Base-by-base conservation (phyloP, 2,797 vertebrate species). In the Macroramphosus scolopax region DNA sequence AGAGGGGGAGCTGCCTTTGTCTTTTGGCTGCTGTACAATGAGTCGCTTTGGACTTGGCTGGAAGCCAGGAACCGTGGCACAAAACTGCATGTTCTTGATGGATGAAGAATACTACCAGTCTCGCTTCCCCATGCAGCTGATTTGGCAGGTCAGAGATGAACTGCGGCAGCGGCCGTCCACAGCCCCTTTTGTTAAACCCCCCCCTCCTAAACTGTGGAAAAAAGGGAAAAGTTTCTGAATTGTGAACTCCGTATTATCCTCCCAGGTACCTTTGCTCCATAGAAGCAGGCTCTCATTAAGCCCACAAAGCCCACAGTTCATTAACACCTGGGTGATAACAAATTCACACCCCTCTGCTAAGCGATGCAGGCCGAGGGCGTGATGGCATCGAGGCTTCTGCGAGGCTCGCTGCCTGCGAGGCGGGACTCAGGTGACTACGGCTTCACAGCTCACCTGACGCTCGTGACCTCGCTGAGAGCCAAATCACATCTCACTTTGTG, bases 281-380 rank as follows among this genome's bases (percentile, higher is more conserved):
- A 39, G 70, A 71, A 38, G 71, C 58, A 10, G 22, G 1, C 72
- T 68, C 72, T 86, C 76, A 79, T 85, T 85, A 82, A 68, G 66
- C 49, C 71, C 53, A 48, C 64, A 66, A 71, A 80, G 72, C 75
- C 68, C 58, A 68, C 75, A 72, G 67, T 88, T 89, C 84, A 88
- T 90, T 89, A 89, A 83, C 83, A 73, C 87, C 78, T 54, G 36
- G 40, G 71, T 67, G 78, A 87, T 86, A 88, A 87, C 84, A 86
- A 81, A 87, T 86, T 87, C 73, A 70, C 86, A 86, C 80, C 81
- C 77, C 61, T 56, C 52, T 63, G 77, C 68, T 81, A 81, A 85
- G 75, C 62, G 78, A 72, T 57, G 67, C 24, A 30, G 56, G 63
- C 59, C 4, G 13, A 64, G 55, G n/a, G 72, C 45, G 47, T 7